Conservation (phyloP, 2,888 invertebrate species). For the Apamea monoglypha region DNA sequence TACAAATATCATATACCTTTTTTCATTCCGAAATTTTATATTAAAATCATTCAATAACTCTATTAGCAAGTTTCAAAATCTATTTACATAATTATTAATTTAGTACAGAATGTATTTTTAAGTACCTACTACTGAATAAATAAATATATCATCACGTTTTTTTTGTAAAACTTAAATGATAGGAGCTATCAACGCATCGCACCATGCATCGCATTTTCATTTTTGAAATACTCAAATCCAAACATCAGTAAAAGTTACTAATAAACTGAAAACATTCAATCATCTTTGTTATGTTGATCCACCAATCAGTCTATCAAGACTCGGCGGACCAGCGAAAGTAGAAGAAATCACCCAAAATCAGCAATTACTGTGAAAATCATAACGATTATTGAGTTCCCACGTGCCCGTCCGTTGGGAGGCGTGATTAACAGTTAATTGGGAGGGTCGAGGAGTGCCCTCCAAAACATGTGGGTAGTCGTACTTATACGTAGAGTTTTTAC, state of each 20-base stretch:
- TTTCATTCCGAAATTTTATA: too few relatives aligned
- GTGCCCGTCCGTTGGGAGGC: constrained; percentile 65
- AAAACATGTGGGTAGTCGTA: constrained; percentile 63
- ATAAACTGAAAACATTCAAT: neutral
- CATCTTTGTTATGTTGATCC: neutral
- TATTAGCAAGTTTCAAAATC: too few relatives aligned
- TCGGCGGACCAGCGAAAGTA: constrained; percentile 13
- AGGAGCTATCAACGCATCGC: neutral
- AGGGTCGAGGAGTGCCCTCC: constrained; percentile 69
- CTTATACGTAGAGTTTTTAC: constrained; percentile 79
- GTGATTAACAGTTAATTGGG: constrained; percentile 78
- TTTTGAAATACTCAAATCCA: neutral
- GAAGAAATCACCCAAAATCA: constrained; percentile 37
- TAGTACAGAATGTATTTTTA: neutral
- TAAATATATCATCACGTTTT: neutral
- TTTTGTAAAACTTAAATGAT: neutral
- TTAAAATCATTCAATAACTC: too few relatives aligned
- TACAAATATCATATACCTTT: neutral
- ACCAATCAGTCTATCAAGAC: constrained; percentile 2
- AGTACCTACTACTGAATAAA: neutral
- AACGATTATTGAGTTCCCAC: constrained; percentile 66
- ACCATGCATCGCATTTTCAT: neutral
- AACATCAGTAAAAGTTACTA: neutral
- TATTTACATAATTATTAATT: neutral
- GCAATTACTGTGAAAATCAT: constrained; percentile 62